phyloP scores from a whole-genome alignment of 2,797 vertebrate genomes.

The Alosa sapidissima region DNA sequence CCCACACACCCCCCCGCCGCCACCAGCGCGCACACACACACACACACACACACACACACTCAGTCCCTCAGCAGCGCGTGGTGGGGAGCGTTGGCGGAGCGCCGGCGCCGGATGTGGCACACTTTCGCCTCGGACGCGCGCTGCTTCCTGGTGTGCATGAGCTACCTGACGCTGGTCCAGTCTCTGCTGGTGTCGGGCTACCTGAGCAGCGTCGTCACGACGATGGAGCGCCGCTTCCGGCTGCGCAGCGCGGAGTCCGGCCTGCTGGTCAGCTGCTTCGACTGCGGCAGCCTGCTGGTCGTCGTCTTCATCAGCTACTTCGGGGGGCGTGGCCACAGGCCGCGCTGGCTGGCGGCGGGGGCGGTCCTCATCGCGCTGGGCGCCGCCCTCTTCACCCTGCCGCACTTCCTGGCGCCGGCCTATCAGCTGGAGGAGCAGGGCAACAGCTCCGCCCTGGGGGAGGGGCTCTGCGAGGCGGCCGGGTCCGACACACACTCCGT shows the following conservation, averaged over 20 bases:
- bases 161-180: constrained; percentile 97
- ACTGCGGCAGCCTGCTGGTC: constrained; percentile 93
- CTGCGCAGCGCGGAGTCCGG: constrained; percentile 94
- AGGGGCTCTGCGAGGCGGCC: constrained; percentile 83
- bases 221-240: constrained; percentile 96
- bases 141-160: constrained; percentile 95
- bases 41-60: neutral
- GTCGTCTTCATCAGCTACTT: constrained; percentile 99
- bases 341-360: constrained; percentile 92
- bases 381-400: constrained; percentile 91
- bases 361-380: constrained; percentile 90
- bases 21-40: too few species aligned
- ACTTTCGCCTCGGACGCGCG: constrained; percentile 80
- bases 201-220: constrained; percentile 98
- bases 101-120: neutral
- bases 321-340: constrained; percentile 89
- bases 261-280: constrained; percentile 97
- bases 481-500: constrained; percentile 40
- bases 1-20: neutral
- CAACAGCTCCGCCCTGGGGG: constrained; percentile 83
- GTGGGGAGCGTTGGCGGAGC: neutral
- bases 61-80: neutral
- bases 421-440: constrained; percentile 91
- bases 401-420: constrained; percentile 95
- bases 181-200: constrained; percentile 98